Evolutionary conservation across 2,113 vertebrate species (phyloP).

Genomic region (Cranoglanis bouderius): DNA sequence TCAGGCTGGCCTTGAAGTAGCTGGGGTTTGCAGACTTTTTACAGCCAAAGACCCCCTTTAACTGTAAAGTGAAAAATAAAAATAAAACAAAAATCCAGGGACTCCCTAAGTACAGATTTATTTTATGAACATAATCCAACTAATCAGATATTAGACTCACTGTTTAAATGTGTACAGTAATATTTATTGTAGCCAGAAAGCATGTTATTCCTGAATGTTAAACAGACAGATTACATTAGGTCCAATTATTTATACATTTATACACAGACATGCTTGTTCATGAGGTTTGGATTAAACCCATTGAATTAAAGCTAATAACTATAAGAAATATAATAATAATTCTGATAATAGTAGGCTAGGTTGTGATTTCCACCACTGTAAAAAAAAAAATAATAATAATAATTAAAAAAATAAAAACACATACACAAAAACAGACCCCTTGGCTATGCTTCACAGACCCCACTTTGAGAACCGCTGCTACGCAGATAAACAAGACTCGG

Average conservation of each 20-base stretch:
- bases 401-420: neutral
- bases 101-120: neutral
- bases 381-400: no score
- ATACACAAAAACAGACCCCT: no score
- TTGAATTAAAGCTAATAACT: neutral
- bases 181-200: neutral
- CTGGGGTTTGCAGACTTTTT: neutral
- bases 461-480: neutral
- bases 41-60: neutral
- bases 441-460: neutral
- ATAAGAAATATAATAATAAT: neutral
- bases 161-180: neutral
- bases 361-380: neutral
- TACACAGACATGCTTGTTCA: neutral
- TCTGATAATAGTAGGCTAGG: neutral
- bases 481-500: neutral
- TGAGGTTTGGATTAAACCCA: neutral
- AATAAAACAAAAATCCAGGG: neutral
- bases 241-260: neutral
- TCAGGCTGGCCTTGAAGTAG: neutral
- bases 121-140: neutral
- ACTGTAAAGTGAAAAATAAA: neutral
- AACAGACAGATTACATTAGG: neutral
- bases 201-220: neutral
- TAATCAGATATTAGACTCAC: neutral